phyloP scores from a whole-genome alignment of 2,113 vertebrate genomes.

The Scomber scombrus region DNA sequence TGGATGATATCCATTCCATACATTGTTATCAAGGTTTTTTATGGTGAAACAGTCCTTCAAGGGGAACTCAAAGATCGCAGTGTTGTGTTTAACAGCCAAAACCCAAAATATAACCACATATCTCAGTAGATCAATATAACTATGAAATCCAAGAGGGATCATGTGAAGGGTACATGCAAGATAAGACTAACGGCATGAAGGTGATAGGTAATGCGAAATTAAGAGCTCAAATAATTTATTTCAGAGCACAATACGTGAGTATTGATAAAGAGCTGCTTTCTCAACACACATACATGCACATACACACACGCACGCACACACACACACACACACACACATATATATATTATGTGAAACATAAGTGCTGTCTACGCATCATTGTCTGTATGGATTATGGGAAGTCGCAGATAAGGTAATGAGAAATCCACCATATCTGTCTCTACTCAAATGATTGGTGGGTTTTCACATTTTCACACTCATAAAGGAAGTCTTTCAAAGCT shows the following conservation, averaged over 20 bases:
- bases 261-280: conserved; percentile 3
- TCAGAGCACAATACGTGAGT: neutral
- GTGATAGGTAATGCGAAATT: too few species aligned
- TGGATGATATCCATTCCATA: too few species aligned
- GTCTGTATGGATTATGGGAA: conserved; percentile 48
- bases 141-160: neutral
- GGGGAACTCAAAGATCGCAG: too few species aligned
- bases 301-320: neutral
- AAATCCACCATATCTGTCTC: conserved; percentile 73
- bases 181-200: too few species aligned
- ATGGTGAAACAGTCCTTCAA: too few species aligned
- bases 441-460: conserved; percentile 64
- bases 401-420: conserved; percentile 68
- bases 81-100: neutral
- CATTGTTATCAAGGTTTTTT: too few species aligned
- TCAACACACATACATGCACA: neutral
- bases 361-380: conserved; percentile 30
- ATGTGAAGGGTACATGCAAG: too few species aligned
- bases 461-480: conserved; percentile 43
- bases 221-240: too few species aligned
- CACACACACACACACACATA: neutral
- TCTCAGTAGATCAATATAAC: neutral
- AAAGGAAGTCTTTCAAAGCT: conserved; percentile 33
- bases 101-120: neutral
- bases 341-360: neutral